Percentiles rank a stretch among this genome's conserved stretches.
These are phyloP conservation scores for Torymus texanus DNA, from an alignment of 2,888 invertebrate species.

Conservation along the genomic window DNA sequence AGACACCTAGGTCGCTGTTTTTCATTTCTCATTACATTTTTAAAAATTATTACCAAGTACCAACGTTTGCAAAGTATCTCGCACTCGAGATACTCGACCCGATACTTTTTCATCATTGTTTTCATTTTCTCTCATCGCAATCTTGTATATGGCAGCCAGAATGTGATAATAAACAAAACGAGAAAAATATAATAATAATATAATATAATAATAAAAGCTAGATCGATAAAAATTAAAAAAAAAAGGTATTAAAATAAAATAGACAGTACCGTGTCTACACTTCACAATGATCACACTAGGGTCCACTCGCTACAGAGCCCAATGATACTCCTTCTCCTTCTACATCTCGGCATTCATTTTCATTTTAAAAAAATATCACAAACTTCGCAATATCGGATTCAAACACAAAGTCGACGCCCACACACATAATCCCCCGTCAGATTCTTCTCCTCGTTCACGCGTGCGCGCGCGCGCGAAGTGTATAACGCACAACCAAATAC, in stretches of 20 bases:
- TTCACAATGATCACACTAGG: constrained; percentile 56
- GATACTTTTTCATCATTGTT: constrained; percentile 35
- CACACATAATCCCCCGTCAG: background rate
- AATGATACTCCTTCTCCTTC: constrained; percentile 56
- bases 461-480: background rate
- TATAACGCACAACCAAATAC: background rate
- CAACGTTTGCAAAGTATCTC: constrained; percentile 41
- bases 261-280: constrained; percentile 62
- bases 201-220: constrained; percentile 46
- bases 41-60: constrained; percentile 50
- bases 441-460: background rate
- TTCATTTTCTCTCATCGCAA: constrained; percentile 41
- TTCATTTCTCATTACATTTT: constrained; percentile 21
- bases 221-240: constrained; percentile 54
- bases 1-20: constrained; percentile 52
- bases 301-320: constrained; percentile 55
- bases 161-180: constrained; percentile 64
- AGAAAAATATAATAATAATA: constrained; percentile 52
- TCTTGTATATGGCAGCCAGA: constrained; percentile 72
- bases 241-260: constrained; percentile 66
- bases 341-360: too few relatives aligned
- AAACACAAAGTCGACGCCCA: constrained; percentile 42
- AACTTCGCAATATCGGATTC: constrained; percentile 56
- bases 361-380: constrained; percentile 58
- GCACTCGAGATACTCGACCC: constrained; percentile 33